phyloP scores from a whole-genome alignment of 2,888 invertebrate genomes.

The Phyllotreta cruciferae region DNA sequence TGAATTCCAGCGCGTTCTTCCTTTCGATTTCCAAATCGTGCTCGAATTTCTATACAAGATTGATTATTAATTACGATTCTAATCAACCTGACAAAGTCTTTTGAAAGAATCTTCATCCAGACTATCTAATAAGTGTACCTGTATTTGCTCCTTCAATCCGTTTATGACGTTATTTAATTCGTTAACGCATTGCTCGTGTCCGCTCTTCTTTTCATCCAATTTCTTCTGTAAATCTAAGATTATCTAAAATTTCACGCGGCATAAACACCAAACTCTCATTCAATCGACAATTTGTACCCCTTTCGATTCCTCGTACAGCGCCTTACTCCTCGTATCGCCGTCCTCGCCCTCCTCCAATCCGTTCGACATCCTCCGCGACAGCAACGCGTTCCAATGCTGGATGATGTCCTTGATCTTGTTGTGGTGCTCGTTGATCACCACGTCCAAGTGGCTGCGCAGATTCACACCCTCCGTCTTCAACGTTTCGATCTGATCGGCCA shows the following conservation, averaged over 20 bases:
- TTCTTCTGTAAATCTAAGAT: constrained; percentile 49
- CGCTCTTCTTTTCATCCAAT: constrained; percentile 48
- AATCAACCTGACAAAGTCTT: neutral
- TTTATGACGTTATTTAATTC: constrained; percentile 47
- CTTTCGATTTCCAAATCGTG: constrained; percentile 51
- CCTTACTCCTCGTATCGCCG: constrained; percentile 47
- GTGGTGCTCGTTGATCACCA: constrained; percentile 48
- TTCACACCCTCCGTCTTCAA: constrained; percentile 46
- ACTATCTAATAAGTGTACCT: constrained; percentile 35
- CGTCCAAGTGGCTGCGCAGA: constrained; percentile 50
- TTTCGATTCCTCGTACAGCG: constrained; percentile 44
- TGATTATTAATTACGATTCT: neutral
- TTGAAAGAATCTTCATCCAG: too few relatives aligned
- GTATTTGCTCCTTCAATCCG: constrained; percentile 48
- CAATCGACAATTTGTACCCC: constrained; percentile 14
- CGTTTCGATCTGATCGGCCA: constrained; percentile 48
- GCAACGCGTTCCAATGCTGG: constrained; percentile 47
- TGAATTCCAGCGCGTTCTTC: constrained; percentile 43
- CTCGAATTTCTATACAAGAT: constrained; percentile 48
- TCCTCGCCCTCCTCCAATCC: constrained; percentile 42
- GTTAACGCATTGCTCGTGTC: constrained; percentile 44
- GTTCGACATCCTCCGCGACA: constrained; percentile 41
- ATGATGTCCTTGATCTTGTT: constrained; percentile 49
- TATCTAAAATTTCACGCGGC: constrained; percentile 10
- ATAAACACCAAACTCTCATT: neutral